Evolutionary conservation across 2,113 vertebrate genomes (phyloP), one percentile per base, ranked within the genome.

Genomic region (Tragelaphus strepsiceros): DNA sequence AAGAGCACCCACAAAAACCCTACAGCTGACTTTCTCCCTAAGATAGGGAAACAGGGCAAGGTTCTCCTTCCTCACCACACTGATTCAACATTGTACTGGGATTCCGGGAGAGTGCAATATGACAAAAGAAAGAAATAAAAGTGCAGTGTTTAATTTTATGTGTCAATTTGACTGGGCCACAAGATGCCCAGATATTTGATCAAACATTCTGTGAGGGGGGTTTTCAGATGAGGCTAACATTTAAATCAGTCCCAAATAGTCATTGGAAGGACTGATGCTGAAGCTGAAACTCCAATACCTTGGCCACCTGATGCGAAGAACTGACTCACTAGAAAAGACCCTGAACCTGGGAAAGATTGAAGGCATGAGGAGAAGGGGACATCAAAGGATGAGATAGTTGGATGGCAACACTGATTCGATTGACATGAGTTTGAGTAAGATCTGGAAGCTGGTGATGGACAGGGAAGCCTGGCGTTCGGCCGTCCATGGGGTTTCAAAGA

Each of bases 401-500:
- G n/a, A 35, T 71, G 64, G 19, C 19, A 71, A 22, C 19, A 35
- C 19, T 71, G n/a, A 35, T 35, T 71, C 4, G 1, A 35, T 71
- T 19, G 64, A 71, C 17, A 11, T 71, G 64, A 35, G 64, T 71
- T 22, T 35, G n/a, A 71, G 9, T 71, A 71, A 71, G 64, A 17
- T 67, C 64, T 1, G 1, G 64, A 35, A 71, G 9, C n/a, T 71
- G 19, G n/a, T 71, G 19, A 71, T 12, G 19, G 19, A 71, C 19
- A 22, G 64, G 17, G n/a, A 71, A 71, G 64, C 9, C 19, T 71
- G 64, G 19, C 1, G 0, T 71, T n/a, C 19, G 35, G 9, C 19
- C 35, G n/a, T 21, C n/a, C n/a, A 71, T 35, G 2, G 9, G 19
- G n/a, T 71, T 0, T 0, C 17, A 35, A 21, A 67, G 19, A 35